A percentile compares a stretch with the other conserved stretches of the same genome.
Conservation (phyloP, 2,113 vertebrate species). For the Tor tambroides region DNA sequence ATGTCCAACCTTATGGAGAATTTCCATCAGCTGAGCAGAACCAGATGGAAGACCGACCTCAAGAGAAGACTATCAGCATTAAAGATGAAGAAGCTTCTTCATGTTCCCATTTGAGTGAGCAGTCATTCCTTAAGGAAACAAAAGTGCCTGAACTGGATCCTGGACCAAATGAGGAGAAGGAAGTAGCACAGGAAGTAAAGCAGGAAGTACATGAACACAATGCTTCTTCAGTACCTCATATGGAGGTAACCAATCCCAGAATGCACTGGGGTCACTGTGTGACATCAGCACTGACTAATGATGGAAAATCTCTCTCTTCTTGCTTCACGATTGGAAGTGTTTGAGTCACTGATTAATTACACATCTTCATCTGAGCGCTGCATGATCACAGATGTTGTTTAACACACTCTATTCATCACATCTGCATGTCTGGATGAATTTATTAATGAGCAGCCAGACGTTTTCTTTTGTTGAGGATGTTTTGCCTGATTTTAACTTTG, state of each 20-base stretch:
- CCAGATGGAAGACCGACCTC: not conserved
- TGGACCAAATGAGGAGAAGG: not conserved
- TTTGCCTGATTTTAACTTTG: not conserved
- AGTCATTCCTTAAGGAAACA: not conserved
- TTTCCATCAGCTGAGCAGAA: not conserved
- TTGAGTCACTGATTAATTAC: not conserved
- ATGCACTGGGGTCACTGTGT: slow-evolving; percentile 6
- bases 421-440: not conserved
- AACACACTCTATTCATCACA: not conserved
- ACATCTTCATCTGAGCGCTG: not conserved
- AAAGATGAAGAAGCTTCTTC: not conserved
- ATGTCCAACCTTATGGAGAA: not conserved
- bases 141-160: not conserved
- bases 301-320: not conserved
- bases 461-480: not conserved
- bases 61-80: not conserved
- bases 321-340: not conserved
- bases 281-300: slow-evolving; percentile 36
- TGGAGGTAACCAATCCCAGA: slow-evolving; percentile 74
- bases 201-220: slow-evolving; percentile 25
- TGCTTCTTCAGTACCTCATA: slow-evolving; percentile 65
- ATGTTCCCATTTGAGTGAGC: not conserved
- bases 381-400: not conserved
- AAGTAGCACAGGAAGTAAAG: slow-evolving; percentile 15
- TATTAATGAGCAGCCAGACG: not conserved